Evolutionary conservation across 2,888 invertebrate species (phyloP), one percentile per base, ranked within the genome.

Genomic region (Ecliptopera silaceata): DNA sequence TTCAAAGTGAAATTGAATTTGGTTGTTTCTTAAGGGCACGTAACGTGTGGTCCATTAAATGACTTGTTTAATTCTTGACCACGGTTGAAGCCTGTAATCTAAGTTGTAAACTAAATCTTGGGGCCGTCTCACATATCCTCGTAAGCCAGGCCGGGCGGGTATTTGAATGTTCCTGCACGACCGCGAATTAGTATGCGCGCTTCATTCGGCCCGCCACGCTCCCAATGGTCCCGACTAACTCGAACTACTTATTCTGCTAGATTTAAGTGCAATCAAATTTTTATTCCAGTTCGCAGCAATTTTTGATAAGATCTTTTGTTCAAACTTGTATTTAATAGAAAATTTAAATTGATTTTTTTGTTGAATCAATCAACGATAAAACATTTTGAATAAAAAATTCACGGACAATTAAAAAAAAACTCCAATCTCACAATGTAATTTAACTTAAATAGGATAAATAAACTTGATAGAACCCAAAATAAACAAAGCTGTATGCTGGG

Each of bases 71-170:
- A 89, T 86, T 89, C 88, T 90, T 90, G 90, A 90, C 90, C 90
- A 86, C 80, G 73, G 68, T 70, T 68, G 74, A 69, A 64, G 67
- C 69, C 34, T 41, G 81, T 88, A 90, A 90, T 90, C 88, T 89
- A 84, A 89, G 89, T 89, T 88, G 86, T 88, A 86, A 87, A 89
- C 86, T 89, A 89, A 88, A 85, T 88, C 91, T 90, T 90, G 80
- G 86, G 82, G 70, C 69, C 79, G 83, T 84, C 86, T 87, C 89
- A 89, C 90, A 90, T 89, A 88, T 88, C 88, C 86, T 32, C 79
- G 80, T 89, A 90, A 89, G 86, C 91, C 75, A 65, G 84, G 85
- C 84, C 81, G 68, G 72, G 80, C 43, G 75, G 83, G 79, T 82
- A 83, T 88, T 88, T 86, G 88, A 88, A 90, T 88, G 88, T 75